A percentile compares a stretch with the other conserved stretches of the same genome.
Conservation (phyloP, 2,797 vertebrate species). For the Manis javanica region DNA sequence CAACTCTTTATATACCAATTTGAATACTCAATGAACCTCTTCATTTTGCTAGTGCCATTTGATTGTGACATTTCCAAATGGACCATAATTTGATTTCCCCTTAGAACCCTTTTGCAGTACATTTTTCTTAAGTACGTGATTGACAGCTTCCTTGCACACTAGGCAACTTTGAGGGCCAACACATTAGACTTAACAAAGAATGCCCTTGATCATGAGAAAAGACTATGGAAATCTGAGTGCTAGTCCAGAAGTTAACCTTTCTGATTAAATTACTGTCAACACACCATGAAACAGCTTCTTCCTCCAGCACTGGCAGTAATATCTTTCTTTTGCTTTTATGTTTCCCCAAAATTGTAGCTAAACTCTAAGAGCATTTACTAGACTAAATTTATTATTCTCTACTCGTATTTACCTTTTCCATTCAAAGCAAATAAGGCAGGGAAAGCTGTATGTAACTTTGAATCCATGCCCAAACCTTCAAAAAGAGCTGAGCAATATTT, state of each 20-base stretch:
- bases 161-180: conserved; percentile 46
- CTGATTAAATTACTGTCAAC: conserved; percentile 62
- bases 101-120: conserved; percentile 53
- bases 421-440: not conserved
- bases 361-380: conserved; percentile 55
- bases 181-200: conserved; percentile 68
- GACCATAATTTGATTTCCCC: conserved; percentile 74
- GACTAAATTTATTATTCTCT: not conserved
- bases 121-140: conserved; percentile 50
- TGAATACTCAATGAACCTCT: conserved; percentile 83
- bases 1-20: conserved; percentile 74
- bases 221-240: conserved; percentile 52
- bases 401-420: not conserved
- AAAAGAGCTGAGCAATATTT: conserved; percentile 6
- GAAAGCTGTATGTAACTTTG: not conserved
- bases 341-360: not conserved
- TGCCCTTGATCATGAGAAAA: conserved; percentile 61
- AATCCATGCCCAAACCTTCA: not conserved
- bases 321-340: conserved; percentile 24
- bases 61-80: conserved; percentile 69
- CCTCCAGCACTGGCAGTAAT: not conserved
- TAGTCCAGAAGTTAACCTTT: conserved; percentile 53
- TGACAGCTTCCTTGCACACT: conserved; percentile 61
- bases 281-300: conserved; percentile 36
- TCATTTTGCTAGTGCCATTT: conserved; percentile 73